These are phyloP conservation scores for Schizaphis graminum DNA, from an alignment of 2,888 invertebrate species.

Conservation along the genomic window DNA sequence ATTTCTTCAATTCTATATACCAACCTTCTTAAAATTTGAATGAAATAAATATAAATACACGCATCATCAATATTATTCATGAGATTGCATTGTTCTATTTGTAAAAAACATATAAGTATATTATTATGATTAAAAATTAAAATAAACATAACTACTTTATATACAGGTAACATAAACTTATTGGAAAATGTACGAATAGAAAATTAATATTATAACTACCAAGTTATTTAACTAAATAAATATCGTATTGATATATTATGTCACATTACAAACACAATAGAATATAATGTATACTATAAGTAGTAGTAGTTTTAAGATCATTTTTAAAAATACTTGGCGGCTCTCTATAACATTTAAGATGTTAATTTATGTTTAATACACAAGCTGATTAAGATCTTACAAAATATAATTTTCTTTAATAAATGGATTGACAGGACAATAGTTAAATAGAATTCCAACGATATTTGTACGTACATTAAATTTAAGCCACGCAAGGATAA, in stretches of 20 bases:
- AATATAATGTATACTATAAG: background rate
- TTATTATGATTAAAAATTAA: background rate
- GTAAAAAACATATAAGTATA: background rate
- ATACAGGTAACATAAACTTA: background rate
- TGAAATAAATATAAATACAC: too few relatives aligned
- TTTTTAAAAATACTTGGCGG: background rate
- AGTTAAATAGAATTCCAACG: constrained; percentile 16
- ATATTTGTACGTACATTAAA: constrained; percentile 38
- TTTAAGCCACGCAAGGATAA: constrained; percentile 2
- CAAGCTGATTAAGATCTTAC: background rate
- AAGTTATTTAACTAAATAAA: background rate
- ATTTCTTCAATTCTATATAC: background rate
- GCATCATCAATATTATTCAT: too few relatives aligned
- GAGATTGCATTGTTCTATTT: background rate
- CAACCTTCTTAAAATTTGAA: background rate
- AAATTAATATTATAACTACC: background rate
- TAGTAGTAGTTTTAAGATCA: background rate
- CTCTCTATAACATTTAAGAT: background rate
- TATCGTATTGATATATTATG: background rate
- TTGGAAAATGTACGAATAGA: background rate
- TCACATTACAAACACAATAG: background rate
- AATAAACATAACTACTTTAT: background rate
- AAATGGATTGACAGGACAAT: constrained; percentile 7
- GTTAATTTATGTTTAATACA: background rate
- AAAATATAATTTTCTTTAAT: background rate